Base-by-base conservation (phyloP, 2,797 vertebrate genomes). In the Eupleurogrammus muticus region DNA sequence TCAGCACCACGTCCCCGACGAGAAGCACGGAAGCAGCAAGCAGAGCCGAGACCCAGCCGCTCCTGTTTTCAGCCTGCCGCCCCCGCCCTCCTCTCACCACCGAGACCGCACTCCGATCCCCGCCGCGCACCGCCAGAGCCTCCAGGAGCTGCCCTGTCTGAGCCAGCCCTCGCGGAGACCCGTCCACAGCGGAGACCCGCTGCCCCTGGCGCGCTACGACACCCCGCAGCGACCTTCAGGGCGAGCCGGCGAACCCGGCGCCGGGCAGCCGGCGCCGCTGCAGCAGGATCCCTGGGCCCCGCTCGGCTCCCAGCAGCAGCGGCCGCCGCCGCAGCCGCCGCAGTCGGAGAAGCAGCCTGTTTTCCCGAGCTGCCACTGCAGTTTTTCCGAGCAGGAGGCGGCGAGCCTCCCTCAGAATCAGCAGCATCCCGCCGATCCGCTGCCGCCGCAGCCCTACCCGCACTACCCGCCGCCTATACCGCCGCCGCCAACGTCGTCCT, bases 21-120 rank as follows among this genome's bases (percentile, higher is more conserved):
- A 77, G 44, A 79, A 85, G 84, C 85, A 53, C 77, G 83, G 53
- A 19, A 86, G 75, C 82, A 80, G 76, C 80, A 66, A 71, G 58
- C 84, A 77, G 72, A 90, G 67, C 88, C 84, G 74, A 89, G 90
- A 85, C 80, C 83, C 87, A 84, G 87, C 71, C 85, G 87, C 90
- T 55, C 91, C 92, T 47, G 90, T 93, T 72, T 93, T 93, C 88
- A 92, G 87, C 87, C 83, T 94, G 88, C 93, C 93, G 86, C 94
- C 93, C 90, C 93, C 94, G 86, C 94, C 94, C 87, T 91, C 91
- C 71, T 90, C 91, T 80, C 87, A 91, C 63, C 88, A 92, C 82
- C 85, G 92, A 83, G 92, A 93, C 85, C 90, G 91, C 71, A 55
- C 85, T 75, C 54, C 83, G 66, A 81, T 86, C 83, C 66, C 85